These are phyloP conservation scores for Dendrolimus punctatus DNA, from an alignment of 1,140 invertebrate genomes.

Conservation along the genomic window DNA sequence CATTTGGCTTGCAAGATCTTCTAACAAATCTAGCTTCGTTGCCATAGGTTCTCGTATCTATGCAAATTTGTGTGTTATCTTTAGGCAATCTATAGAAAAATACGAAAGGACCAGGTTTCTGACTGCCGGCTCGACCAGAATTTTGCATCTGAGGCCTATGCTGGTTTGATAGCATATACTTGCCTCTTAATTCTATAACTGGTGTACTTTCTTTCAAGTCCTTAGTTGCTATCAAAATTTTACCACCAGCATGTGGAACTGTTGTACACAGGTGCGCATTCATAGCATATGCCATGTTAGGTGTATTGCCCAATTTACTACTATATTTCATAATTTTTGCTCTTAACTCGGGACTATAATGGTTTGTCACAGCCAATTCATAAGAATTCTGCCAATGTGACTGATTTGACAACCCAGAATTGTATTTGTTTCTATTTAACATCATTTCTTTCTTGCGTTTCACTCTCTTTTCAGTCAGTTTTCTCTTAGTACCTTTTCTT, in stretches of 20 bases:
- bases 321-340: slow-evolving; percentile 80
- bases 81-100: slow-evolving; percentile 91
- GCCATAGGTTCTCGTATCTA: slow-evolving; percentile 93
- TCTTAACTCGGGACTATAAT: slow-evolving; percentile 92
- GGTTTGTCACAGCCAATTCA: slow-evolving; percentile 92
- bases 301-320: slow-evolving; percentile 70
- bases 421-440: slow-evolving; percentile 62
- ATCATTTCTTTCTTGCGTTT: slow-evolving; percentile 65
- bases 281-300: slow-evolving; percentile 69
- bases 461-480: slow-evolving; percentile 61
- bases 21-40: slow-evolving; percentile 94
- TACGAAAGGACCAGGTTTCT: slow-evolving; percentile 87
- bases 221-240: slow-evolving; percentile 85
- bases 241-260: slow-evolving; percentile 73
- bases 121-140: slow-evolving; percentile 73
- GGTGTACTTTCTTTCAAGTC: slow-evolving; percentile 84
- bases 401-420: slow-evolving; percentile 64
- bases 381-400: slow-evolving; percentile 90
- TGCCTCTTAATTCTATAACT: slow-evolving; percentile 91
- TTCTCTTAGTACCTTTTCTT: slow-evolving; percentile 60
- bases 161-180: slow-evolving; percentile 91
- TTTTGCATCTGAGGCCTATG: slow-evolving; percentile 77
- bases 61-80: slow-evolving; percentile 82
- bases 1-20: slow-evolving; percentile 93
- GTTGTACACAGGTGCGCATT: slow-evolving; percentile 72